Base-by-base conservation (phyloP, 2,888 invertebrate species). In the Lasioglossum pauxillum region DNA sequence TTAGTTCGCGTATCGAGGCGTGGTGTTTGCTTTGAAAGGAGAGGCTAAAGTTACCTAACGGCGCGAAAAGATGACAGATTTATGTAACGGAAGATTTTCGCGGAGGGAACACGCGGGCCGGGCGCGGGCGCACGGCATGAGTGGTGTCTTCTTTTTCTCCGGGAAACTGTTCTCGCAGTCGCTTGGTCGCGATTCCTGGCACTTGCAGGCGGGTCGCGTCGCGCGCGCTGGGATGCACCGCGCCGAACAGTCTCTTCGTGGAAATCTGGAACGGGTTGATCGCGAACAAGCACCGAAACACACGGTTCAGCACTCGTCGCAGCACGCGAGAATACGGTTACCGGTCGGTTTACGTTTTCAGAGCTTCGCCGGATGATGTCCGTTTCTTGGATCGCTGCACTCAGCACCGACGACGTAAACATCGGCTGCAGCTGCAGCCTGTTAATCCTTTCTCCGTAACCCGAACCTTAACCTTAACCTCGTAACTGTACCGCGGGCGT, bases 301-400 rank as follows among this genome's bases (percentile, higher is more conserved):
- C 75, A 60, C 60, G 49, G 83, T 78, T 81, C 83, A 80, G 75
- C 79, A 64, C 53, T 75, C 53, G 73, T 10, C n/a, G 64, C 5
- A 1, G 46, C 69, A 7, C 46, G 41, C 35, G 73, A 73, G 74
- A 60, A 71, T 46, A 64, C 77, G 77, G 31, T 60, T 57, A 74
- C 79, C 80, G 86, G 88, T 92, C 86, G 89, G 88, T 90, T 90
- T 91, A 92, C 91, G 87, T 91, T 91, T 90, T 85, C 81, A 87
- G 90, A 91, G 91, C 83, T 75, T 81, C 82, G 57, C 81, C 78
- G 85, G 76, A 88, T 82, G 85, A 85, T 89, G 85, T 84, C 77
- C 57, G 84, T 82, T 92, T 92, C 91, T 90, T 69, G 82, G 91
- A 92, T 91, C 91, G 90, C 90, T 88, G 91, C 87, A 89, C 91